Base-by-base conservation (phyloP, 2,888 invertebrate species). In the Drosophila antonietae region DNA sequence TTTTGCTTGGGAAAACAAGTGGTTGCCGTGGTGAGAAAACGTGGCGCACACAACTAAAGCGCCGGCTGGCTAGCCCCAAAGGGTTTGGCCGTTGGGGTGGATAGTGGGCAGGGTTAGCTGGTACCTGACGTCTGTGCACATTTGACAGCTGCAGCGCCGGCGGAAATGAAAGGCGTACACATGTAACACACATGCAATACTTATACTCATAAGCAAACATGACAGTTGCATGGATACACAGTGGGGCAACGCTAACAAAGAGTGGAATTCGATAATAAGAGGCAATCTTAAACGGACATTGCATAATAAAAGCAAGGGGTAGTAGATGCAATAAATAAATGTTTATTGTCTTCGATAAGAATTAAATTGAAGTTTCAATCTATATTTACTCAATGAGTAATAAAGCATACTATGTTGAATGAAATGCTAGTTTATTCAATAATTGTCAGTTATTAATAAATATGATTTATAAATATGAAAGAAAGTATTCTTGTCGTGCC, bases 1-100 rank as follows among this genome's bases (percentile, higher is more conserved):
- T 91, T 91, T 85, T 90, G 91, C 89, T 86, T 81, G 79, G 83
- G 82, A 91, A 91, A 91, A 91, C 91, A 91, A 91, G 91, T 91
- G 91, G 91, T 91, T 91, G 91, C 90, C 90, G 90, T 91, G 91
- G 91, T 81, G 89, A 87, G 77, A 76, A 80, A 73, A 70, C 75
- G 65, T 59, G 68, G 80, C 75, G 72, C 61, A 75, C 63, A 72
- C 60, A 79, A 75, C 58, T 73, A 61, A 68, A 71, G 70, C 71
- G 73, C 72, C 71, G 72, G 63, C 72, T 58, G 43, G 60, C 37
- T 20, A 43, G 51, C 39, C 35, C 43, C 43, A 60, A 37, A 56
- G 33, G 44, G 28, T 33, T 31, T 47, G 37, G 8, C 4, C 14
- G 8, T 20, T 8, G 33, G 51, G 33, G 18, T 18, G 57, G 15